Base-by-base conservation (phyloP, 2,888 invertebrate species). In the Tenthredo mesomela region DNA sequence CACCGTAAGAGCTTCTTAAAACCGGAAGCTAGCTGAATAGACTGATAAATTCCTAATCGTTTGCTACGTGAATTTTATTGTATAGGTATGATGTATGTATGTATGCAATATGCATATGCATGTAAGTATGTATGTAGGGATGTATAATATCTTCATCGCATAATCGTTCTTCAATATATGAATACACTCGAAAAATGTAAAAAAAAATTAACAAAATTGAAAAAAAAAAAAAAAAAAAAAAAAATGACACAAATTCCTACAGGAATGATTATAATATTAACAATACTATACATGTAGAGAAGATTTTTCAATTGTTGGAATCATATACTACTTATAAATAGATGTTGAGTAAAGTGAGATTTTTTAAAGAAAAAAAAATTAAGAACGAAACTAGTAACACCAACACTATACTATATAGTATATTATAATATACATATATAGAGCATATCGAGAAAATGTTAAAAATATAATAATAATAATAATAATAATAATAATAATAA, bases 1-100 rank as follows among this genome's bases (percentile, higher is more conserved):
- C 91, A 90, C 87, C 91, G 92, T 21, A 82, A 82, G 70, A 82
- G 70, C 25, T 82, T 65, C 21, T 47, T 50, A 47, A 82, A 70
- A 70, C 25, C 67, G 25, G 82, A 82, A 67, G 70, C n/a, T 18
- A n/a, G 82, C 67, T 70, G n/a, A 70, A 82, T 47, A 67, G 82
- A 82, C 82, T 82, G 82, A 82, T 67, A 18, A 47, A 33, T 67
- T 70, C 37, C 47, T 67, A 33, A 29, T 37, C n/a, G 40, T 61
- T 61, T 61, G 25, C 47, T 75, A 75, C 3, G 15, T 15, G 47
- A 10, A 0, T n/a, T 25, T 47, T 75, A 37, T 75, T 50, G 6
- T 75, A 40, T 71, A 61, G 21, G 25, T 61, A 29, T 2, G 1
- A 29, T 1, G 29, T 29, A 67, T 67, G 25, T 67, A 67, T 2